Base-by-base conservation (phyloP, 1,140 invertebrate genomes). In the Habropoda laboriosa region DNA sequence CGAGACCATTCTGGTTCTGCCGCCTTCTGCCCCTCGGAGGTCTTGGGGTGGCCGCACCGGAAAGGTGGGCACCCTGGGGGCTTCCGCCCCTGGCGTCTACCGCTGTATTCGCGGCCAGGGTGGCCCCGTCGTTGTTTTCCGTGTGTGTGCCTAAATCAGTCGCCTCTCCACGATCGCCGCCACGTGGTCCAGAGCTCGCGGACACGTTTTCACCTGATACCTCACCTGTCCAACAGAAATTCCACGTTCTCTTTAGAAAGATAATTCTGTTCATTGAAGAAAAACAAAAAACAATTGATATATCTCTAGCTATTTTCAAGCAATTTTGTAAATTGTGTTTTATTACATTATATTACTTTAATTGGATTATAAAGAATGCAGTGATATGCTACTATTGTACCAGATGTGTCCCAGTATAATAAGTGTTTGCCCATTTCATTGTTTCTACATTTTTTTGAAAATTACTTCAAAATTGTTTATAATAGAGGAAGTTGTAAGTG, bases 61-160 rank as follows among this genome's bases (percentile, higher is more conserved):
- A 90, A 21, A 92, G 87, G 75, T 92, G 91, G 71, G 91, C 89
- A 61, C 90, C 91, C 81, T 93, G 92, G 84, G 92, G 92, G 89
- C 92, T 93, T 42, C 91, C 90, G 89, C 92, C 92, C 88, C 92
- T 92, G 81, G 92, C 91, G 90, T 93, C 91, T 76, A 92, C 89
- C 86, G 91, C 91, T 88, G 92, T 92, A 81, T 92, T 93, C 66
- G 92, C 92, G 89, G 92, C 92, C 92, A 93, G 92, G 91, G 90
- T 93, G 90, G 88, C 89, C 87, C 89, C 90, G 90, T 92, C 91
- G 87, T 87, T 92, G 73, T 87, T 91, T 83, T 92, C 92, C 68
- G 91, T 91, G 85, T 92, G 91, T 80, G 90, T 90, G 77, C 88
- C 91, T 92, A 91, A 88, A 89, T 92, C 89, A 79, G 92, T 90